These are phyloP conservation scores for Orthonyx spaldingii DNA, from an alignment of 2,113 vertebrate species.

Conservation along the genomic window DNA sequence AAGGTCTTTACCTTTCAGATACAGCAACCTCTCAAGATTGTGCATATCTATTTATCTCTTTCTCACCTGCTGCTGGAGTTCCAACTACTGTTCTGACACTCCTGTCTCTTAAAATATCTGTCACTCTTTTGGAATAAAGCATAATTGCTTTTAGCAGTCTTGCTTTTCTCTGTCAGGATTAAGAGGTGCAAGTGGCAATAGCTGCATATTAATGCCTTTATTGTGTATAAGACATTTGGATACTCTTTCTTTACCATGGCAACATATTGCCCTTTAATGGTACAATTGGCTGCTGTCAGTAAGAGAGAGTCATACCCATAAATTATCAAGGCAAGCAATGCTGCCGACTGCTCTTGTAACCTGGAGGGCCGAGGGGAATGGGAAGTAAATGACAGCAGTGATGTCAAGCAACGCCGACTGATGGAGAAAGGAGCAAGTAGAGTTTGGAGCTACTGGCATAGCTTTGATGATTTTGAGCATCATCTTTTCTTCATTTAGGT, in stretches of 20 bases:
- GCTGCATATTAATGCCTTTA: not conserved
- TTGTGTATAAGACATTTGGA: not conserved
- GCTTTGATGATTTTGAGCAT: not conserved
- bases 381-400: not conserved
- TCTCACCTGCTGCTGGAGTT: not conserved
- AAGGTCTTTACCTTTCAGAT: not conserved
- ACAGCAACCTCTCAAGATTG: not conserved
- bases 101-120: not conserved
- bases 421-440: not conserved
- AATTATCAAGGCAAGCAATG: not conserved
- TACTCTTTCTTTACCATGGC: slow-evolving; percentile 43
- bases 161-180: not conserved
- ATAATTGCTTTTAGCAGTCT: not conserved
- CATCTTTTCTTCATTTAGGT: not conserved
- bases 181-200: slow-evolving; percentile 7
- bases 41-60: not conserved
- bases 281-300: slow-evolving; percentile 43
- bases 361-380: not conserved
- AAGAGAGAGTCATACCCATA: not conserved
- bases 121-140: not conserved
- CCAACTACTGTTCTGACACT: not conserved
- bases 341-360: not conserved
- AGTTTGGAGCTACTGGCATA: not conserved
- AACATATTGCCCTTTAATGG: slow-evolving; percentile 8
- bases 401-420: not conserved